Conservation (phyloP, 1,140 invertebrate species). For the Formica exsecta region DNA sequence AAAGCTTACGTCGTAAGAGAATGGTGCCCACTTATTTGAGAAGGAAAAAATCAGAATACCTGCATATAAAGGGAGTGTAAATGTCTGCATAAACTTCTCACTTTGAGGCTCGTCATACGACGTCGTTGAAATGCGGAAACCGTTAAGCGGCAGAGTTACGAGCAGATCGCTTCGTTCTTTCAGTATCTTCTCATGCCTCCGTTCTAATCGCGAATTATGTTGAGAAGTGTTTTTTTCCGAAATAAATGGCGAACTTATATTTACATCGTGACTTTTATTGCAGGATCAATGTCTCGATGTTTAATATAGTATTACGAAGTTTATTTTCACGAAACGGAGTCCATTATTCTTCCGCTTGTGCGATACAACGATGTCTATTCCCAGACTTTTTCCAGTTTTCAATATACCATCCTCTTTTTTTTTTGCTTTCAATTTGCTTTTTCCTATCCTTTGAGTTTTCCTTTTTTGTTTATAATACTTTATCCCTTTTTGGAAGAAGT, state of each 20-base stretch:
- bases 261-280: slow-evolving; percentile 74
- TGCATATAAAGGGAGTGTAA: neutral
- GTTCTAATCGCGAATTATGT: slow-evolving; percentile 34
- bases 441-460: neutral
- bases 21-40: neutral
- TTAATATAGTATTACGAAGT: slow-evolving; percentile 41
- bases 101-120: neutral
- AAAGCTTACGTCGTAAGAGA: neutral
- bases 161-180: neutral
- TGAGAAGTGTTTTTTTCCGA: slow-evolving; percentile 27
- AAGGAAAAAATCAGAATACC: neutral
- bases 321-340: too few relatives aligned
- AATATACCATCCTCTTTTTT: neutral
- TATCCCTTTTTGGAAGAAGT: neutral
- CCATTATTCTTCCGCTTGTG: slow-evolving; percentile 44
- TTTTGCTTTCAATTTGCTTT: neutral
- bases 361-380: neutral
- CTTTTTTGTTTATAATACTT: neutral
- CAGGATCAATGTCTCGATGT: slow-evolving; percentile 72
- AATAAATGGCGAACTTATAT: slow-evolving; percentile 40
- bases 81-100: neutral
- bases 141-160: neutral
- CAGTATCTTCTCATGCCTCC: neutral
- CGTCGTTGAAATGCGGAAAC: neutral
- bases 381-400: neutral